Base-by-base conservation (phyloP, 2,113 vertebrate genomes). In the Neoarius graeffei region DNA sequence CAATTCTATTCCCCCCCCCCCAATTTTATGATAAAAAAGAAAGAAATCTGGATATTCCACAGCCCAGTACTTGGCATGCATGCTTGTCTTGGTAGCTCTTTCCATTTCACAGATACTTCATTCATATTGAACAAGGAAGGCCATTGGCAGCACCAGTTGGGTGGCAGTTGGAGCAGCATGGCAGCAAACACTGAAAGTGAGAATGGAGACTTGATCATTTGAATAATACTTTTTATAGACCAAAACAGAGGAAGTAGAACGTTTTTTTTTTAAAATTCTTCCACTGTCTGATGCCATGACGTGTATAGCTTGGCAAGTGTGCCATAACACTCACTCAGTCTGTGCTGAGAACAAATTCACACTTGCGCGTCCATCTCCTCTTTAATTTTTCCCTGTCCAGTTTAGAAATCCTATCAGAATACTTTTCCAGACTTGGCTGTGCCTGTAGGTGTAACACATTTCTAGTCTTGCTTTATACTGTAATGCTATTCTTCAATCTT, bases 201-300 rank as follows among this genome's bases (percentile, higher is more conserved):
- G 85, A 90, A 88, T 83, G 83, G 57, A 89, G 79, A 77, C 79
- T 50, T 66, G 56, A 59, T 88, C 15, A 90, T 90, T 90, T 91
- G 89, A 91, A 90, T 91, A 88, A 79, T 7, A 87, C 88, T 88
- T 89, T 91, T 87, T 89, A 90, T 88, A 91, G 90, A 73, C 64
- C 59, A 81, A 91, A 88, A 89, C 80, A 89, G 90, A 91, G 90
- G 90, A 91, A 91, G 86, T 86, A 90, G 74, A 76, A 73, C 7
- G 30, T 50, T 71, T 79, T 79, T 73, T 52, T n/a, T 48, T 23
- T 50, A 25, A 6, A 69, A 79, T 69, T 62, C 84, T 89, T 89
- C 88, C 86, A 90, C 89, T n/a, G 86, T 48, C 71, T 86, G 84
- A 77, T 81, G 59, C 90, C 86, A 83, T 90, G 90, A 90, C 71